These are phyloP conservation scores for Plecotus auritus DNA, from an alignment of 2,113 vertebrate genomes.

Conservation along the genomic window DNA sequence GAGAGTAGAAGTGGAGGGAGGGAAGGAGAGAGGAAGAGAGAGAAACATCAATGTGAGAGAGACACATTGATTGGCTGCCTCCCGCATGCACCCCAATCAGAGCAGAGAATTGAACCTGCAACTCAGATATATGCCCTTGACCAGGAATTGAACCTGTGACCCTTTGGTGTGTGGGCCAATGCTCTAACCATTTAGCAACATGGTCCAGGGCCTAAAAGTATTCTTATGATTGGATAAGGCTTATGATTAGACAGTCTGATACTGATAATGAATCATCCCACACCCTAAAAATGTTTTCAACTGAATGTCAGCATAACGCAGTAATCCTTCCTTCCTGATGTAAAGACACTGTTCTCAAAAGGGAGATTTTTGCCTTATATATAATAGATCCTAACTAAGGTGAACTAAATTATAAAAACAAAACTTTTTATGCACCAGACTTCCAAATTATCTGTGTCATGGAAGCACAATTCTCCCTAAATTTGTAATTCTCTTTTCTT, in stretches of 20 bases:
- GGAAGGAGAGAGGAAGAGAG: no score
- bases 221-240: not conserved
- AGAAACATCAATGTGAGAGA: no score
- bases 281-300: constrained; percentile 25
- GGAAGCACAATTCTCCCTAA: not conserved
- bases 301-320: not conserved
- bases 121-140: no score
- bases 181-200: no score
- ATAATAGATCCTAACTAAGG: not conserved
- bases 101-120: no score
- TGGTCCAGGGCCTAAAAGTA: not conserved
- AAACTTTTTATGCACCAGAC: not conserved
- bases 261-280: constrained; percentile 4
- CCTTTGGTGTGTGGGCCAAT: no score
- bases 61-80: no score
- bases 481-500: constrained; percentile 14
- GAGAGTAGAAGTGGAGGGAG: no score
- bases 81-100: no score
- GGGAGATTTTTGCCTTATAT: not conserved
- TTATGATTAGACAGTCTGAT: not conserved
- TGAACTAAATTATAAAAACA: not conserved
- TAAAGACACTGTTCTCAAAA: not conserved
- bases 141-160: no score
- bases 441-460: not conserved
- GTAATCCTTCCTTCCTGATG: constrained; percentile 19